Evolutionary conservation across 2,888 invertebrate species (phyloP).

Genomic region (Lasioglossum zephyrum): DNA sequence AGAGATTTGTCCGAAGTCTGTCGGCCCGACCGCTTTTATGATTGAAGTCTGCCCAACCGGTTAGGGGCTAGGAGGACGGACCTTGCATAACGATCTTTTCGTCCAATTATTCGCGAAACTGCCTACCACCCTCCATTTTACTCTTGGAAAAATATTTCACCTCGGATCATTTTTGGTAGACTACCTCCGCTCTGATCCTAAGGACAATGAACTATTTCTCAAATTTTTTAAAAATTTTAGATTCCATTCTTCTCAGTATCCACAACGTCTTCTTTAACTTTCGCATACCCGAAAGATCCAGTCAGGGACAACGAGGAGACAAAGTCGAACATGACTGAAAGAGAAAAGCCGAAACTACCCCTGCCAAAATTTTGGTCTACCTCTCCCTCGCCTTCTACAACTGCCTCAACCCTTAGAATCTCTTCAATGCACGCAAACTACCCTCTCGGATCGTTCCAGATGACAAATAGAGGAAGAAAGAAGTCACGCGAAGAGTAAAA

Average conservation of each 20-base stretch:
- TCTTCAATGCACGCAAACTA: background rate
- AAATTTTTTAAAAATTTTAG: too few relatives aligned
- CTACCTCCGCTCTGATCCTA: too few relatives aligned
- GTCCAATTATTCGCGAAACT: background rate
- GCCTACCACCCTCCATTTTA: background rate
- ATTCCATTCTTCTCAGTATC: background rate
- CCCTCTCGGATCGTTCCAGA: background rate
- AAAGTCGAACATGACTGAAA: too few relatives aligned
- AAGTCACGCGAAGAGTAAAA: background rate
- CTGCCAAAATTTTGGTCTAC: background rate
- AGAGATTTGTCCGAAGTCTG: conserved; percentile 40
- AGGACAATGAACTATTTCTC: too few relatives aligned
- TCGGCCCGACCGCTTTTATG: conserved; percentile 29
- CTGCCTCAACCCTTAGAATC: background rate
- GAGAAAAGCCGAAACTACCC: background rate
- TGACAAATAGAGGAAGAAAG: background rate
- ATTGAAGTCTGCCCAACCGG: conserved; percentile 26
- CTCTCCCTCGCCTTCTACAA: background rate
- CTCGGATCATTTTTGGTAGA: too few relatives aligned
- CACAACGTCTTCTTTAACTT: background rate
- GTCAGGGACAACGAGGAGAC: background rate
- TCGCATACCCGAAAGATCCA: background rate
- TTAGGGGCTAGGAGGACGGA: background rate
- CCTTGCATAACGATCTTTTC: background rate
- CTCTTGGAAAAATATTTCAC: background rate